Evolutionary conservation across 2,888 invertebrate genomes (phyloP), one percentile per base, ranked within the genome.

Genomic region (Drosophila hamatofila): DNA sequence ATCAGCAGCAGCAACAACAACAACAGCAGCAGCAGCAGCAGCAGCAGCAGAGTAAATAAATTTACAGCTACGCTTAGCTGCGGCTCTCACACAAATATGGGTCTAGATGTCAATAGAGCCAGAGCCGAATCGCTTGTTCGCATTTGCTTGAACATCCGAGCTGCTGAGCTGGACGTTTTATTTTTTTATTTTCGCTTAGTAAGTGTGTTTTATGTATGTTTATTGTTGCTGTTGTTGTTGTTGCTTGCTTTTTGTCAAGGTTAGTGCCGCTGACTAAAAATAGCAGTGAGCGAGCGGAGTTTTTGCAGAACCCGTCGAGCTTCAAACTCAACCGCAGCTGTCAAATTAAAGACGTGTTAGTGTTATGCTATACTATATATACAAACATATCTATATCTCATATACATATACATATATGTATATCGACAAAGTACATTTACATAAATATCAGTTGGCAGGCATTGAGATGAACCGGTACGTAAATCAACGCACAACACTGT

Each of bases 91-190:
- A 68, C 81, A 83, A 78, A 86, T 80, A 70, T 85, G 85, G 84
- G 88, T 85, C 77, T 88, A 75, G 85, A 84, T 87, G 88, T 85
- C 85, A 83, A 83, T 79, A 86, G 71, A 68, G 60, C 64, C 61
- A 67, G 62, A 67, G 62, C 64, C 68, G 61, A 72, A 56, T 39
- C 39, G 62, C 39, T 44, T 58, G 54, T 33, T 54, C 54, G 52
- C 49, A 37, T 67, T 60, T 60, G 60, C 54, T 41, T n/a, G 52
- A n/a, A 3, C 52, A 23, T 3, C 37, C 23, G 16, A 41, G 16
- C 42, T 30, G 55, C 75, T 59, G 49, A 46, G 44, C 57, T 37
- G 25, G 9, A 62, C 46, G 49, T 77, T 78, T 48, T n/a, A 23
- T 87, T 77, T 77, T 78, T 48, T 3, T 23, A 87, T 75, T 6